Evolutionary conservation across 2,797 vertebrate genomes (phyloP).

Genomic region (Phataginus tricuspis): DNA sequence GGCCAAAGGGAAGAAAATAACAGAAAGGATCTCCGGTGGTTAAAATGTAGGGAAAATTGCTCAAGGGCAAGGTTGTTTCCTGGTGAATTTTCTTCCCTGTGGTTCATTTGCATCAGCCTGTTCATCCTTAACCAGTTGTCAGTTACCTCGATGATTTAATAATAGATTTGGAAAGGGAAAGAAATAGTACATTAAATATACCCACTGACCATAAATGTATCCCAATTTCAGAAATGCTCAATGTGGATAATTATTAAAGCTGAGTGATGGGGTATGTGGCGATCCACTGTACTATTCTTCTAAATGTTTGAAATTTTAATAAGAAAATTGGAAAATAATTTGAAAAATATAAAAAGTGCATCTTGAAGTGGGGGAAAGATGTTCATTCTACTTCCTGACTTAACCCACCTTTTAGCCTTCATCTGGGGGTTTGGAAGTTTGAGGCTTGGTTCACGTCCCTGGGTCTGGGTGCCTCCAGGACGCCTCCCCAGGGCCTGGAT

Average conservation of each 20-base stretch:
- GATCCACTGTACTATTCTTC: neutral
- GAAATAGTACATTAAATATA: neutral
- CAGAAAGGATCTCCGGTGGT: neutral
- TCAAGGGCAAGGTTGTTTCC: neutral
- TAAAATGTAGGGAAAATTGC: neutral
- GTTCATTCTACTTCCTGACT: neutral
- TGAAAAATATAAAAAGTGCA: neutral
- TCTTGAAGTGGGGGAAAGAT: neutral
- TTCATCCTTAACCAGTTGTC: neutral
- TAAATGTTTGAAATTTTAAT: constrained; percentile 13
- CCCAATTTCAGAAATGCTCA: neutral
- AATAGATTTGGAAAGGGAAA: neutral
- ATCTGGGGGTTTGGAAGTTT: neutral
- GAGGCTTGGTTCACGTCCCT: neutral
- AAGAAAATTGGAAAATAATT: neutral
- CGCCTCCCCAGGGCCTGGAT: neutral
- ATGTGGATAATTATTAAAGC: neutral
- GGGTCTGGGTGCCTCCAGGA: rapidly evolving
- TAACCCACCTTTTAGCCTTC: neutral
- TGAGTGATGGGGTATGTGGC: neutral
- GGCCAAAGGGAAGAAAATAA: neutral
- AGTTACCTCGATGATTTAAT: neutral
- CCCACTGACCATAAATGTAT: neutral
- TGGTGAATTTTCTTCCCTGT: neutral
- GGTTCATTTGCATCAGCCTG: neutral